These are phyloP conservation scores for Grallaria varia DNA, from an alignment of 2,113 vertebrate species.

Conservation along the genomic window DNA sequence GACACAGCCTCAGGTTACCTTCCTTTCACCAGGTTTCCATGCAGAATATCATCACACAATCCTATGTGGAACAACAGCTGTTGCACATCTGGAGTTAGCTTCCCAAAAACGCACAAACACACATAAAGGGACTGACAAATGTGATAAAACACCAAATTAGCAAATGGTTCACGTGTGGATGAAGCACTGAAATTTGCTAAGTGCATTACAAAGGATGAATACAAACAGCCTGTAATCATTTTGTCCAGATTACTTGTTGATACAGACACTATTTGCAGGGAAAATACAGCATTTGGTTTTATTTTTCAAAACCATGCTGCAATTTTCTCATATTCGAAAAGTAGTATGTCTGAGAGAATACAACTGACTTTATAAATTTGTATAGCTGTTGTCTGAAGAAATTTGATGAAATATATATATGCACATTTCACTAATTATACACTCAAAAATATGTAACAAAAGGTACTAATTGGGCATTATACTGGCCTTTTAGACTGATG, in stretches of 20 bases:
- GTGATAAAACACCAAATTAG: not conserved
- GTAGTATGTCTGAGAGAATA: not conserved
- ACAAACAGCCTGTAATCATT: not conserved
- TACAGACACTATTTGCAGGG: not conserved
- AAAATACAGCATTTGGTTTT: not conserved
- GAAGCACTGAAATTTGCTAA: not conserved
- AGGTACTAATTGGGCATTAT: not conserved
- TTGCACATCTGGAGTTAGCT: not conserved
- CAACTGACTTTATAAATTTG: not conserved
- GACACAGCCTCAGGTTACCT: not conserved
- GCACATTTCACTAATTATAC: not conserved
- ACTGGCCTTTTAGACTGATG: not conserved
- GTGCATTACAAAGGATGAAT: not conserved
- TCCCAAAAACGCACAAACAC: not conserved
- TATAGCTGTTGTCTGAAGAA: not conserved
- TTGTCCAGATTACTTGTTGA: not conserved
- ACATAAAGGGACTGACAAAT: not conserved
- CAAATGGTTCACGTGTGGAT: not conserved
- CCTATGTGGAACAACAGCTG: not conserved
- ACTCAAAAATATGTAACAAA: not conserved
- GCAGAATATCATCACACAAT: not conserved
- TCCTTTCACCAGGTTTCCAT: accelerated
- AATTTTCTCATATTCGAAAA: not conserved
- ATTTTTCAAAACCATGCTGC: not conserved
- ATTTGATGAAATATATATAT: not conserved